Percentiles rank a stretch among this genome's conserved stretches.
These are phyloP conservation scores for Andricus quercusramuli DNA, from an alignment of 2,888 invertebrate genomes.

Conservation along the genomic window DNA sequence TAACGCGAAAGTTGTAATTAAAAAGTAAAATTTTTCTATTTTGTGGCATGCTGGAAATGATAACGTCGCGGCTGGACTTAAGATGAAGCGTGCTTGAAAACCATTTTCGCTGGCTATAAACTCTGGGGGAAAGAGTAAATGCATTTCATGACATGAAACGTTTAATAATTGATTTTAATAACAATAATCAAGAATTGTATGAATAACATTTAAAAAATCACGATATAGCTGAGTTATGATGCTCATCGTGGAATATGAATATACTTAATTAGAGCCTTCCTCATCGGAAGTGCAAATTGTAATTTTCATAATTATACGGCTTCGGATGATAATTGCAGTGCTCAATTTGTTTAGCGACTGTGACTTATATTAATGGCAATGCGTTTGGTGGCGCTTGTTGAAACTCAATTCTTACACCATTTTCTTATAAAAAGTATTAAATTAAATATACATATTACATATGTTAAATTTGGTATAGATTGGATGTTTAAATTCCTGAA, in stretches of 20 bases:
- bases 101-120: neutral
- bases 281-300: neutral
- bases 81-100: conserved; percentile 10
- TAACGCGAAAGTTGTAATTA: conserved; percentile 27
- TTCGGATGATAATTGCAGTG: neutral
- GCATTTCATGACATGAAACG: neutral
- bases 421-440: neutral
- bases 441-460: neutral
- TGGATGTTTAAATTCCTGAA: neutral
- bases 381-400: neutral
- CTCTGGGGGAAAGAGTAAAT: neutral
- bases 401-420: neutral
- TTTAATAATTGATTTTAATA: conserved; percentile 22
- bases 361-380: neutral
- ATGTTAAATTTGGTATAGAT: neutral
- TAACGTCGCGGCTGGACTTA: neutral
- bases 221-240: neutral
- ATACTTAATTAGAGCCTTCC: neutral
- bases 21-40: conserved; percentile 32
- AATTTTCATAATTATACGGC: neutral
- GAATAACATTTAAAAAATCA: neutral
- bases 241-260: neutral
- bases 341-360: neutral
- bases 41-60: neutral
- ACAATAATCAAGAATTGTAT: neutral